These are phyloP conservation scores for Amazona guildingii DNA, from an alignment of 2,113 vertebrate genomes.

Conservation along the genomic window DNA sequence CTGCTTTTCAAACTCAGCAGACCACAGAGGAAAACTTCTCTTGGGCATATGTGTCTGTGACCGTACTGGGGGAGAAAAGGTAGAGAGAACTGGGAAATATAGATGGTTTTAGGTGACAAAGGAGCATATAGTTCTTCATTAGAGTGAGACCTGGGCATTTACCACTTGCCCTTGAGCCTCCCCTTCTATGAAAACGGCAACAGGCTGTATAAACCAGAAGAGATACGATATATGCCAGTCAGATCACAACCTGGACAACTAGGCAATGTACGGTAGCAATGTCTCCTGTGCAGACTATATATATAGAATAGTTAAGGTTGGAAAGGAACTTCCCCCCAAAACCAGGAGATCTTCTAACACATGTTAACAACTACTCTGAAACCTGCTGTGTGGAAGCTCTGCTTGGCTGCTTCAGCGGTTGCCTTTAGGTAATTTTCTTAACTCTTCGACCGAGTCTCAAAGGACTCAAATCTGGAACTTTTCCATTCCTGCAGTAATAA, in stretches of 20 bases:
- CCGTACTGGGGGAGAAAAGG: neutral
- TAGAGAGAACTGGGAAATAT: neutral
- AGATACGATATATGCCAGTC: neutral
- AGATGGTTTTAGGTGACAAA: neutral
- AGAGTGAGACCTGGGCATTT: neutral
- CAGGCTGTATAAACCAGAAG: neutral
- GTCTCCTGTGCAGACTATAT: no score
- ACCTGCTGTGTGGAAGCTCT: neutral
- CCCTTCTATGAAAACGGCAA: neutral
- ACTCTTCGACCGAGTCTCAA: neutral
- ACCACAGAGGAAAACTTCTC: neutral
- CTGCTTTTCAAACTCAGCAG: neutral
- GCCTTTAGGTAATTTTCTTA: neutral
- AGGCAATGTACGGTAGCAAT: neutral
- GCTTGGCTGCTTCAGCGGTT: neutral
- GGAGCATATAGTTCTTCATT: neutral
- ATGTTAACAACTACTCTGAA: neutral
- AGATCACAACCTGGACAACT: neutral
- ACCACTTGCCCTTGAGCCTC: fast-evolving
- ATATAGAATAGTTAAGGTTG: neutral
- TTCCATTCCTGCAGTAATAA: constrained; percentile 2
- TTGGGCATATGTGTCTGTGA: neutral
- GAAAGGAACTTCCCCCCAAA: neutral
- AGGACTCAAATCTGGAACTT: neutral
- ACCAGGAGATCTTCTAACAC: neutral